Percentiles rank a stretch among this genome's conserved stretches.
Evolutionary conservation across 2,888 invertebrate genomes (phyloP).

Genomic region (Cephus rjabovi): DNA sequence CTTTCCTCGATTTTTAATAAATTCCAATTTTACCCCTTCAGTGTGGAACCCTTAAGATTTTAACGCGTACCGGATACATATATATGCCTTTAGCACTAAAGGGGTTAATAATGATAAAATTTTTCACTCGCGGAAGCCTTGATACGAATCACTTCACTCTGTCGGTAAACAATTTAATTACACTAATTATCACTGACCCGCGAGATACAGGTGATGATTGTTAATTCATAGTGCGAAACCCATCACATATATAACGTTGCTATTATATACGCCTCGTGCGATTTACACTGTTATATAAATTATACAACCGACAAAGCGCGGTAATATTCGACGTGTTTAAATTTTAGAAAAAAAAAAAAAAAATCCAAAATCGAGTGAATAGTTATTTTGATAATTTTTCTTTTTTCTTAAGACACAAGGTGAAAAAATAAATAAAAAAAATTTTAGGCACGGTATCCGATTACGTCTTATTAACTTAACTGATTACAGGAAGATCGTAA

Average conservation of each 20-base stretch:
- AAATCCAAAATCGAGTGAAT: background rate
- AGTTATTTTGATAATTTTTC: background rate
- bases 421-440: background rate
- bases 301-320: background rate
- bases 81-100: no score
- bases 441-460: background rate
- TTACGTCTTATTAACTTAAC: background rate
- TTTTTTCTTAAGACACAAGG: background rate
- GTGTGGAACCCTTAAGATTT: no score
- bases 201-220: constrained; percentile 1
- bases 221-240: constrained; percentile 23
- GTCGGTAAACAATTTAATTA: constrained; percentile 9
- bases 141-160: background rate
- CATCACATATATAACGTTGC: constrained; percentile 22
- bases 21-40: background rate
- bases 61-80: no score
- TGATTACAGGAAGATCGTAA: constrained; percentile 10
- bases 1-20: background rate
- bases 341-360: constrained; percentile 4
- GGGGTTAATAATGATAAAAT: no score
- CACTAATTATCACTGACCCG: constrained; percentile 10
- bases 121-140: background rate
- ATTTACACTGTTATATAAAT: background rate
- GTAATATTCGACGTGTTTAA: background rate
- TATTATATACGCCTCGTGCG: background rate